Percentiles rank a stretch among this genome's conserved stretches.
Conservation (phyloP, 1,140 invertebrate genomes). For the Chironomus striatipennis region DNA sequence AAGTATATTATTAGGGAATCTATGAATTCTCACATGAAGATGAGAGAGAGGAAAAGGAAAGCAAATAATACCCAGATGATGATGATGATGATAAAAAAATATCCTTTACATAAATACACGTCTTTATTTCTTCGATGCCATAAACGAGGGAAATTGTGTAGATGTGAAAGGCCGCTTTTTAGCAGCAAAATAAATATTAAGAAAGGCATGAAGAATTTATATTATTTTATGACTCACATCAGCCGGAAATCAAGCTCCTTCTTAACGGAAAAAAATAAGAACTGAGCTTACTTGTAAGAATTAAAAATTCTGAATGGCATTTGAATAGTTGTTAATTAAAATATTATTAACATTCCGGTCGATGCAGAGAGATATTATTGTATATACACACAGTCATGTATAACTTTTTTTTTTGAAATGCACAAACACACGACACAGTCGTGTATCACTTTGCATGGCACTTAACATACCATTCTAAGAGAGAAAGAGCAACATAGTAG, state of each 20-base stretch:
- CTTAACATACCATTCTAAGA: too few species aligned
- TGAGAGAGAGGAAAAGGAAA: neutral
- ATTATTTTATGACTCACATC: constrained; percentile 1
- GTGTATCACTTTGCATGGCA: neutral
- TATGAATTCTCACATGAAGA: neutral
- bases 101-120: neutral
- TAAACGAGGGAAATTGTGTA: too few species aligned
- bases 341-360: constrained; percentile 22
- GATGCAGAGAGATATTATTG: too few species aligned
- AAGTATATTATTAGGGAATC: too few species aligned
- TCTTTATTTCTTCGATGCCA: too few species aligned
- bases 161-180: neutral
- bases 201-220: neutral
- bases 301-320: constrained; percentile 6
- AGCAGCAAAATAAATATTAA: too few species aligned
- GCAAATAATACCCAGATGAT: neutral
- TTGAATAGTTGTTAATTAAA: constrained; percentile 21
- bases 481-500: too few species aligned
- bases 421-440: neutral
- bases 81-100: constrained; percentile 14
- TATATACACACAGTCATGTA: neutral
- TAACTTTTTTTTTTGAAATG: neutral
- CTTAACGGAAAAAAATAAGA: constrained; percentile 7
- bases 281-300: neutral
- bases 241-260: constrained; percentile 6